Evolutionary conservation across 2,797 vertebrate genomes (phyloP).

Genomic region (Lepus townsendii): DNA sequence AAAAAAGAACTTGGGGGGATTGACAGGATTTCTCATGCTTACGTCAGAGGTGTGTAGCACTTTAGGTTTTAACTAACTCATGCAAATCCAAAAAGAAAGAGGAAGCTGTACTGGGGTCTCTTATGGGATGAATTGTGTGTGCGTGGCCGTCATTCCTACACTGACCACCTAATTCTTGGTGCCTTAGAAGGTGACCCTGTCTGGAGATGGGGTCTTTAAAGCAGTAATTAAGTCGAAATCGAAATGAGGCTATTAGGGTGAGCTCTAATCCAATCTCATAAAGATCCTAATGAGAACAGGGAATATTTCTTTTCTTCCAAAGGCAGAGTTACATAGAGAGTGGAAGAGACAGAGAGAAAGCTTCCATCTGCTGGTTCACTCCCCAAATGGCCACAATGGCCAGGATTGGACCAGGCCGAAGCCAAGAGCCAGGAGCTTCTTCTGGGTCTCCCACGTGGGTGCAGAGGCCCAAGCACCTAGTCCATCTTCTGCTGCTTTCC

Average conservation of each 20-base stretch:
- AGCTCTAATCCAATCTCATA: not conserved
- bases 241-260: not conserved
- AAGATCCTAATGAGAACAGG: too few relatives aligned
- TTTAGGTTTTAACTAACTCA: not conserved
- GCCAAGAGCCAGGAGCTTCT: too few relatives aligned
- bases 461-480: too few relatives aligned
- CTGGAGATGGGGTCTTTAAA: not conserved
- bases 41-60: not conserved
- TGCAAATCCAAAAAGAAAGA: not conserved
- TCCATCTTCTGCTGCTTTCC: too few relatives aligned
- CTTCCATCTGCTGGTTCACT: too few relatives aligned
- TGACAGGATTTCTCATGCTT: not conserved
- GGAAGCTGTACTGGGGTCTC: not conserved
- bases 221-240: not conserved
- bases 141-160: fast-evolving
- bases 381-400: too few relatives aligned
- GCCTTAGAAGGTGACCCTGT: not conserved
- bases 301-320: not conserved
- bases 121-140: not conserved
- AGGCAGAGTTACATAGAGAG: too few relatives aligned
- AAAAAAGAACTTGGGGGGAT: too few relatives aligned
- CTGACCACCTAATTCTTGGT: not conserved
- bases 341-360: too few relatives aligned
- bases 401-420: too few relatives aligned
- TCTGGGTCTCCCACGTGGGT: too few relatives aligned